Evolutionary conservation across 2,113 vertebrate genomes (phyloP), one percentile per base, ranked within the genome.

Genomic region (Thunnus maccoyii): DNA sequence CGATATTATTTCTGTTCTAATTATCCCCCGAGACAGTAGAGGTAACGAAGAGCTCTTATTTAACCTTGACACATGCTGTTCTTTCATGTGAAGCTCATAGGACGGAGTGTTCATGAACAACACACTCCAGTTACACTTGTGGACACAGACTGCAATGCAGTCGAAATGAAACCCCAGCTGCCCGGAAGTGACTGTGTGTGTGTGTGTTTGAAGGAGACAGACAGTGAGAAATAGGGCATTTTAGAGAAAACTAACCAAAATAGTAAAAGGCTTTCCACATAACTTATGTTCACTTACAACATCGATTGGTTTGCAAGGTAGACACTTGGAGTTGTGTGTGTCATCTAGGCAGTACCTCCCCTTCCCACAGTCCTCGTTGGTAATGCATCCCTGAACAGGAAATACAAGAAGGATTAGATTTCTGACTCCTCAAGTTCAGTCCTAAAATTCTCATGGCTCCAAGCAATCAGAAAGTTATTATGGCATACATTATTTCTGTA

Each of bases 331-430:
- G 52, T 91, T 90, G 0, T 94, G 93, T 36, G 86, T 88, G 62
- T 95, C 92, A 58, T 95, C 93, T 36, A 95, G 93, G 84, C 98
- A 99, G 0, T 96, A 99, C 10, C 79, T 94, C 61, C 94, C 94
- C 6, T 87, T 89, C 18, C 95, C 95, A 25, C 98, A 99, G 91
- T 98, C 97, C 76, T 97, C 96, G 0, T 97, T 94, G 22, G 95
- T 95, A 79, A 96, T 94, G 46, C 98, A 99, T 48, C 97, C 96
- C 98, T 99, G 55, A 57, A 92, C 18, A 64, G 2, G 61, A 60
- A 56, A 58, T 11, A 78, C 25, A 63, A 15, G 51, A 44, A 27
- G 18, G 17, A 25, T 47, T 25, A 73, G 20, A 65, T 54, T 57
- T 75, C 13, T 47, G 57, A 30, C 48, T 44, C 16, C 20, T 17